Base-by-base conservation (phyloP, 2,113 vertebrate species). In the Ctenomys sociabilis region DNA sequence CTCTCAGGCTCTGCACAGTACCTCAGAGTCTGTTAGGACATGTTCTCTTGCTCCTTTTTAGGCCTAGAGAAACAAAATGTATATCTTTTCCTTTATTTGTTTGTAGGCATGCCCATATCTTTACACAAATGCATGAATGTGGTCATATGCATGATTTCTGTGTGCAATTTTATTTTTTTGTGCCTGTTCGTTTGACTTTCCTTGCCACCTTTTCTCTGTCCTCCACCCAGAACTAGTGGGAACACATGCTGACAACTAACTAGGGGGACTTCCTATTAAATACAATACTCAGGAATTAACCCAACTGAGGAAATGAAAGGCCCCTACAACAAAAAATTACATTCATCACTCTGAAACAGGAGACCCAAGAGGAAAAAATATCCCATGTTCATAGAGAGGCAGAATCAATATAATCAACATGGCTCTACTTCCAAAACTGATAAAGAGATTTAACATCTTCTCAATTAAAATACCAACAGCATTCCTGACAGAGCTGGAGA, bases 1-100 rank as follows among this genome's bases (percentile, higher is more conserved):
- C 5, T 22, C 37, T 22, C 1, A 0, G 70, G 14, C 68, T 52
- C 10, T 14, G 26, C 30, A 8, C 37, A 0, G 32, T 0, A 10
- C 43, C 52, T 43, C 81, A 8, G 30, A 24, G 61, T 84, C 45
- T 1, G 28, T n/a, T 0, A 7, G 35, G 35, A 8, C 28, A 26
- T 22, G 24, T 13, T 13, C 49, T 57, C 37, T 72, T 19, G 26
- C 0, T 0, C 1, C 35, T 13, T 26, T 87, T 94, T 3, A 37
- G 66, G 2, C 54, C 59, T 13, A 68, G 30, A 24, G 9, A 95
- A 83, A 83, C 8, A 16, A 37, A 6, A 19, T 43, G 30, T 5
- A 52, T 17, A 85, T 32, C 3, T 49, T 77, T 88, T 32, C 49
- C 21, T 73, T 5, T 4, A 43, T 24, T 35, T 63, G 37, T 63